Evolutionary conservation across 2,797 vertebrate species (phyloP), one percentile per base, ranked within the genome.

Genomic region (Notolepis coatsorum): DNA sequence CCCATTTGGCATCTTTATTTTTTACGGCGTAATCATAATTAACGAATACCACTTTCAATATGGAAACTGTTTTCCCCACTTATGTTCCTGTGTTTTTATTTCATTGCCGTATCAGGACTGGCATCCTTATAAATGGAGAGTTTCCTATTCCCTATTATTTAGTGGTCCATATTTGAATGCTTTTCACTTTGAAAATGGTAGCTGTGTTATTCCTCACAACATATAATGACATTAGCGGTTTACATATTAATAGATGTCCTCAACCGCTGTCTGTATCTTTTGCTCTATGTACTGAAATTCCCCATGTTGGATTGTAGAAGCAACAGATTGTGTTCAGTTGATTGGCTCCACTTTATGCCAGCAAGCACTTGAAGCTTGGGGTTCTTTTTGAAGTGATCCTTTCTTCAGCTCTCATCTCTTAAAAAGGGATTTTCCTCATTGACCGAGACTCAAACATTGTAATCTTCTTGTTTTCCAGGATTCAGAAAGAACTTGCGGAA

Each of bases 401-500:
- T 64, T 5, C 7, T 17, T 35, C 7, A 24, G n/a, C 28, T 45
- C 43, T 52, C 23, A 4, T 12, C 3, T 41, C 30, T 38, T 25
- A 15, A n/a, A n/a, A n/a, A n/a, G 23, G 63, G 3, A 12, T 46
- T 41, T 33, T 0, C 24, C 42, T 27, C 9, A 7, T 15, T 3
- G 12, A 7, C 13, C 7, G 12, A 12, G 15, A 56, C n/a, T 65
- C 24, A 55, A 70, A 73, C 53, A n/a, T 7, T 21, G 4, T 18
- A 38, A 21, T 39, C 39, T 42, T 5, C n/a, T 54, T 81, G 65
- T 80, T 58, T 90, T 93, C 12, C 88, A 99, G 97, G 91, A 99
- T 99, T 92, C 97, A 99, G 87, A 99, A 99, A 74, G 97, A 99
- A 88, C 96, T 99, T 50, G 97, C 97, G 75, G 97, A 99, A 92